phyloP scores from a whole-genome alignment of 2,113 vertebrate genomes.

The Copsychus sechellarum region DNA sequence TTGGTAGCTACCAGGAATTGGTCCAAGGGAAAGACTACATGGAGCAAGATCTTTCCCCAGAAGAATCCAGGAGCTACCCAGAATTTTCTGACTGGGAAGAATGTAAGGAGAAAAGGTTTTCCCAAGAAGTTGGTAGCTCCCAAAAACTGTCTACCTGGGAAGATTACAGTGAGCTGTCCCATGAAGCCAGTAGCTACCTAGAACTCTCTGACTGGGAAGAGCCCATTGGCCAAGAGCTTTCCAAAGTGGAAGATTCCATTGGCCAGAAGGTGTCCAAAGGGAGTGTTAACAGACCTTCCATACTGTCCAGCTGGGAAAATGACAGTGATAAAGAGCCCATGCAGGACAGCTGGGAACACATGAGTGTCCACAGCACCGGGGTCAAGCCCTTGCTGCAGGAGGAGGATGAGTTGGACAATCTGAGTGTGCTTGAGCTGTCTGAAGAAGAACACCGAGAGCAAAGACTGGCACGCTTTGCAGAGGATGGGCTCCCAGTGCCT shows the following conservation, averaged over 20 bases:
- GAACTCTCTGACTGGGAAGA: not conserved
- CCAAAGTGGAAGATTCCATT: not conserved
- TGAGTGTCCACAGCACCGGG: rapidly evolving
- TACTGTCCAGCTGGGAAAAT: not conserved
- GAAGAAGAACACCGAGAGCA: not conserved
- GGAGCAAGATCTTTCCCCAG: not conserved
- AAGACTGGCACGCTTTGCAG: not conserved
- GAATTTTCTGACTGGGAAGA: not conserved
- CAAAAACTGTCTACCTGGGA: not conserved
- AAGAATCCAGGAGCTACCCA: not conserved
- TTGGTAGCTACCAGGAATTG: not conserved
- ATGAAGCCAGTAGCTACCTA: rapidly evolving
- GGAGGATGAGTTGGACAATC: rapidly evolving
- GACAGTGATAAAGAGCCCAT: not conserved
- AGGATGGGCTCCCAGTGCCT: rapidly evolving
- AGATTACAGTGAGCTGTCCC: not conserved
- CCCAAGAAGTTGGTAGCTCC: rapidly evolving
- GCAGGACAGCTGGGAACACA: not conserved
- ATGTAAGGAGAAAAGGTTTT: rapidly evolving
- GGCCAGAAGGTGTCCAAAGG: not conserved
- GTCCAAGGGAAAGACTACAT: rapidly evolving
- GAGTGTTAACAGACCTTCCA: not conserved
- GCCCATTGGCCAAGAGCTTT: not conserved
- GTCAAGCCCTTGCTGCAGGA: not conserved
- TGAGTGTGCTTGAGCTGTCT: not conserved